Evolutionary conservation across 1,140 invertebrate species (phyloP), one percentile per base, ranked within the genome.

Genomic region (Carposina sasakii): DNA sequence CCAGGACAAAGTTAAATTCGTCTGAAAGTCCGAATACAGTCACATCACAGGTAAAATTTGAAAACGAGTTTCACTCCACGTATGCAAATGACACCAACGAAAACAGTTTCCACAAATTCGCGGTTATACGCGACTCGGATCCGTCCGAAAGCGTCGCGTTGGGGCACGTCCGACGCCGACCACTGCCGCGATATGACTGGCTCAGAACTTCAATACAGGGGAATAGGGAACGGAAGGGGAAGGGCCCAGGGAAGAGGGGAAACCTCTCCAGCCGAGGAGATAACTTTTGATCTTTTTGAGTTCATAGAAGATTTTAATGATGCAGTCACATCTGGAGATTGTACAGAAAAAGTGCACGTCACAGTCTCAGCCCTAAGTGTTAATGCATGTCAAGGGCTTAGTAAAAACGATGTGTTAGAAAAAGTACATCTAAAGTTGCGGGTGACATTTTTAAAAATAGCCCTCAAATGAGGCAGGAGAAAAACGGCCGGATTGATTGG

Each of bases 201-300:
- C 59, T 40, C 59, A 67, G 53, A 50, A 61, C 34, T 59, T 53
- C 53, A 63, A 60, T n/a, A 55, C 62, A 60, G 68, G 71, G 74
- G 71, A 67, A 70, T 62, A 64, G 67, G 67, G 71, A 74, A 68
- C 48, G 52, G 58, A 13, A 57, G 64, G 67, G 67, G 75, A 52
- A 41, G 58, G 59, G 55, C 57, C 59, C 41, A 52, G 39, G 54
- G 64, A 58, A 62, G 34, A 56, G 49, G 53, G 66, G 63, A 65
- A 65, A 54, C 48, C 67, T 66, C 71, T 71, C 63, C 63, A 71
- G 63, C 66, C 51, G 67, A 76, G 64, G 64, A 81, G 74, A 83
- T 81, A 83, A 81, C 76, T 83, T 82, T 79, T 77, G 79, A 83
- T 83, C 79, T 81, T 79, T 81, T 81, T 76, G 74, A 75, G 71